Conservation (phyloP, 1,140 invertebrate genomes). For the Monochamus saltuarius region DNA sequence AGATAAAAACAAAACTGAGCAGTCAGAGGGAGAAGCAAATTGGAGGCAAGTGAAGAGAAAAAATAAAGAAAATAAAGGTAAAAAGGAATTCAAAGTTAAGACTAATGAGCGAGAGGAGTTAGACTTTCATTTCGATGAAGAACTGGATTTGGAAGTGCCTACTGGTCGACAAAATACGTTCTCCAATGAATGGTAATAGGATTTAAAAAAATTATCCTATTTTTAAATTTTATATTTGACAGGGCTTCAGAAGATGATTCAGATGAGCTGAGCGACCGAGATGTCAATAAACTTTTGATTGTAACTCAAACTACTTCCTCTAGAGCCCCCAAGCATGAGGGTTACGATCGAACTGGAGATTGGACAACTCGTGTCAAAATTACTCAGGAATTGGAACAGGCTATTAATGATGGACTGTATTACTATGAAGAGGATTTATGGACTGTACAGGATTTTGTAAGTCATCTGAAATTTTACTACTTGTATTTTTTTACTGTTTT, state of each 20-base stretch:
- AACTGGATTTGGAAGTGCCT: slow-evolving; percentile 70
- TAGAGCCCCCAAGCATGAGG: slow-evolving; percentile 77
- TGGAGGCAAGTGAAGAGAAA: slow-evolving; percentile 47
- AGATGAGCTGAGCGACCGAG: slow-evolving; percentile 89
- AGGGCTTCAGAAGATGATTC: slow-evolving; percentile 66
- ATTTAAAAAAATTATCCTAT: neutral
- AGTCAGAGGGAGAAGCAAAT: slow-evolving; percentile 33
- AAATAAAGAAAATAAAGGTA: slow-evolving; percentile 50
- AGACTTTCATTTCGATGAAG: slow-evolving; percentile 97
- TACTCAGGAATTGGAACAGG: slow-evolving; percentile 87
- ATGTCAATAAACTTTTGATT: slow-evolving; percentile 93
- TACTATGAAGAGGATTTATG: slow-evolving; percentile 93
- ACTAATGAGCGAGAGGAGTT: slow-evolving; percentile 75
- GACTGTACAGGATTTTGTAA: slow-evolving; percentile 53
- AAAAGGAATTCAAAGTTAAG: slow-evolving; percentile 46
- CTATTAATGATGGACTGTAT: slow-evolving; percentile 92
- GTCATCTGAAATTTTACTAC: neutral
- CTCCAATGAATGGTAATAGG: slow-evolving; percentile 62
- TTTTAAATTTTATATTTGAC: slow-evolving; percentile 12
- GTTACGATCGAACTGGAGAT: slow-evolving; percentile 84
- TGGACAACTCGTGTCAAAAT: slow-evolving; percentile 85
- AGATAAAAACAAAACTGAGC: slow-evolving; percentile 20
- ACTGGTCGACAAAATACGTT: slow-evolving; percentile 81
- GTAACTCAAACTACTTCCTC: slow-evolving; percentile 76
- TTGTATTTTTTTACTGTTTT: neutral